phyloP scores from a whole-genome alignment of 2,113 vertebrate species.

The Chroicocephalus ridibundus region DNA sequence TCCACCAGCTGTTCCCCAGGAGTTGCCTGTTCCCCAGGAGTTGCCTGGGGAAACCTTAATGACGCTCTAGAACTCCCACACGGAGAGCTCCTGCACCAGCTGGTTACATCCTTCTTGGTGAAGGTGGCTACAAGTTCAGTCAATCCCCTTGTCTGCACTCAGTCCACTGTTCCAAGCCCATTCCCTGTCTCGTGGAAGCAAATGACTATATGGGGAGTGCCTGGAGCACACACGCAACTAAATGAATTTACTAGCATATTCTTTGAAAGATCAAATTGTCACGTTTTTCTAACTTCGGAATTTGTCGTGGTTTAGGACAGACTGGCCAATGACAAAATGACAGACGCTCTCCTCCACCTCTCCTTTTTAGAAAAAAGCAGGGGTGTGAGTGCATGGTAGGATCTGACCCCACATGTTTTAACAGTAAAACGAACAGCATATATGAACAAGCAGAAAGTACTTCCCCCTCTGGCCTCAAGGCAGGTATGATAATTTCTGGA shows the following conservation, averaged over 20 bases:
- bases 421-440: neutral
- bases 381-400: neutral
- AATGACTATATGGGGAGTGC: no score
- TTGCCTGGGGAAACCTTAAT: neutral
- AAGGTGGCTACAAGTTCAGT: neutral
- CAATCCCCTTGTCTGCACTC: neutral
- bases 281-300: neutral
- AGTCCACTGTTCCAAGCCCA: neutral
- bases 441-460: neutral
- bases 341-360: no score
- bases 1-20: neutral
- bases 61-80: neutral
- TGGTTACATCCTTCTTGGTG: neutral
- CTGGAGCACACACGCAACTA: fast-evolving
- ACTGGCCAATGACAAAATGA: no score
- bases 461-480: neutral
- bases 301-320: no score
- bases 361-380: neutral
- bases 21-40: neutral
- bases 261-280: neutral
- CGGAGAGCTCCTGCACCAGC: neutral
- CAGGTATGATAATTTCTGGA: neutral
- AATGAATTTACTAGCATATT: neutral
- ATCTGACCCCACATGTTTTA: neutral
- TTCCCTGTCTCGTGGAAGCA: fast-evolving